Percentiles rank a stretch among this genome's conserved stretches.
phyloP scores from a whole-genome alignment of 1,140 invertebrate species.

The Asobara japonica region DNA sequence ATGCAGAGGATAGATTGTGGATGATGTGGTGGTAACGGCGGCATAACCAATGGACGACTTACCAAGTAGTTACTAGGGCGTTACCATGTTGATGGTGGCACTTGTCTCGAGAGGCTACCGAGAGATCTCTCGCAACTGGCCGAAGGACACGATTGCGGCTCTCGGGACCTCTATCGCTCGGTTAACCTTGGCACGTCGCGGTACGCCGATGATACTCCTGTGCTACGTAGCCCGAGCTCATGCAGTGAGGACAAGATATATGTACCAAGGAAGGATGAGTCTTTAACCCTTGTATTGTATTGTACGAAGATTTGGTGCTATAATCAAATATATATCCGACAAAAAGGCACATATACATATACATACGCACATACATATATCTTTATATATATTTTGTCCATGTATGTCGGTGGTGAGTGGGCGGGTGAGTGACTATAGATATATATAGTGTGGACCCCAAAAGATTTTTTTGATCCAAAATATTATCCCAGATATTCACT shows the following conservation, averaged over 20 bases:
- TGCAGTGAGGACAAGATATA: background rate
- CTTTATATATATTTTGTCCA: too few species aligned
- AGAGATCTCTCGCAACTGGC: background rate
- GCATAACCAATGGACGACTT: conserved; percentile 49
- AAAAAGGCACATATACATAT: too few species aligned
- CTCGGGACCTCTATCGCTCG: conserved; percentile 38
- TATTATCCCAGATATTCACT: too few species aligned
- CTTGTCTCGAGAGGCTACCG: conserved; percentile 49
- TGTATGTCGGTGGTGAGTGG: too few species aligned
- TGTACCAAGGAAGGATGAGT: background rate
- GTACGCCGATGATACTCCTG: conserved; percentile 40
- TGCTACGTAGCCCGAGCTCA: background rate
- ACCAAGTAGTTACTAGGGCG: conserved; percentile 59
- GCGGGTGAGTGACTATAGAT: too few species aligned
- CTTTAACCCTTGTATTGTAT: too few species aligned
- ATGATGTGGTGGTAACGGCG: background rate
- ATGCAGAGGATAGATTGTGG: background rate
- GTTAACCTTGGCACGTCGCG: conserved; percentile 20
- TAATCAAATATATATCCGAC: too few species aligned
- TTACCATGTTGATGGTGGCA: conserved; percentile 54
- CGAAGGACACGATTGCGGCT: conserved; percentile 35
- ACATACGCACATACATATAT: too few species aligned
- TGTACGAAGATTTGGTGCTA: too few species aligned
- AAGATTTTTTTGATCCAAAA: too few species aligned
- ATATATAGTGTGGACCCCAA: too few species aligned